Evolutionary conservation across 1,140 invertebrate genomes (phyloP).

Genomic region (Thaumatotibia leucotreta): DNA sequence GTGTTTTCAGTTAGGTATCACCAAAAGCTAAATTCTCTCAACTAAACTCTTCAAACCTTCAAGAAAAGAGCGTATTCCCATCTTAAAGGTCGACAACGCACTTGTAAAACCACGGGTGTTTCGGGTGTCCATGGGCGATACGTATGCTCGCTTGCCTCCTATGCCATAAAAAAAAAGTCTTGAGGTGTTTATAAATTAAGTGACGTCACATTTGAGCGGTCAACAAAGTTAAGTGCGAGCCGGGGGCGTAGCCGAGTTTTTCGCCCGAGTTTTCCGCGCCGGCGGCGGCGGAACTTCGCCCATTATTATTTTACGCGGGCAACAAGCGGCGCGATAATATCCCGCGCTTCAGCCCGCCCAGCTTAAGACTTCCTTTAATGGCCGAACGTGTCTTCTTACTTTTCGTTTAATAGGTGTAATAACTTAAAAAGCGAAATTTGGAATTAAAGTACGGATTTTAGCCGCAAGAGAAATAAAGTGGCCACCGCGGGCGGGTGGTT

Average conservation of each 20-base stretch:
- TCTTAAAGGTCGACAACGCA: too few relatives aligned
- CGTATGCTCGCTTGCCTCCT: too few relatives aligned
- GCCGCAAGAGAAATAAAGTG: constrained; percentile 9
- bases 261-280: constrained; percentile 69
- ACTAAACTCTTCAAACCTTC: too few relatives aligned
- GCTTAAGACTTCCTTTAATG: constrained; percentile 57
- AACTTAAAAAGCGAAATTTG: constrained; percentile 64
- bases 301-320: constrained; percentile 78
- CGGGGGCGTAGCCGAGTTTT: constrained; percentile 61
- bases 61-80: too few relatives aligned
- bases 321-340: constrained; percentile 78
- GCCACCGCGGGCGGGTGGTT: not conserved
- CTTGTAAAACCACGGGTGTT: too few relatives aligned
- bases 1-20: too few relatives aligned
- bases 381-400: constrained; percentile 70
- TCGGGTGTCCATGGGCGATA: too few relatives aligned
- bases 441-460: constrained; percentile 38
- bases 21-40: too few relatives aligned
- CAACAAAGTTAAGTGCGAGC: constrained; percentile 57
- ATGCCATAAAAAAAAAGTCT: too few relatives aligned
- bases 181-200: constrained; percentile 75
- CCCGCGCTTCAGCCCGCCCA: constrained; percentile 51
- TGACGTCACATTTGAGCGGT: constrained; percentile 65
- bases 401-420: constrained; percentile 71
- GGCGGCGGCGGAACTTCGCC: constrained; percentile 71